phyloP scores from a whole-genome alignment of 2,797 vertebrate species.

The Lacerta viridis region DNA sequence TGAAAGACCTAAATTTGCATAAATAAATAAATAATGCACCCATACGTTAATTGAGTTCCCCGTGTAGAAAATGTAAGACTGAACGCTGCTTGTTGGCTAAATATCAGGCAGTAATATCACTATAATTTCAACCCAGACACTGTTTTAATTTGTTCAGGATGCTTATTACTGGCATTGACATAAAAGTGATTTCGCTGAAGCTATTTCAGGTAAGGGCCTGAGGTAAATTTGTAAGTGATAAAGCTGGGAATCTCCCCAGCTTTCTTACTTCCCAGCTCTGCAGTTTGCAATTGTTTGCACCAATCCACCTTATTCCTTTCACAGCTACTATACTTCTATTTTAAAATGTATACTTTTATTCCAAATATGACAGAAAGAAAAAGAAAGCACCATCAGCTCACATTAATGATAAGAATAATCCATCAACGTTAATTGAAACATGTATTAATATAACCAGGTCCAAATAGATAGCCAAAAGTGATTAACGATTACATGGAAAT shows the following conservation, averaged over 20 bases:
- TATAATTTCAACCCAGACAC: conserved; percentile 36
- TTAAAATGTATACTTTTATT: conserved; percentile 29
- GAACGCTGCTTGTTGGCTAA: conserved; percentile 30
- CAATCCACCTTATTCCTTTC: conserved; percentile 46
- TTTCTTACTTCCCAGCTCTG: conserved; percentile 53
- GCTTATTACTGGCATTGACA: conserved; percentile 60
- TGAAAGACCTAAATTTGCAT: conserved; percentile 1
- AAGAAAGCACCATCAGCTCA: too few species aligned
- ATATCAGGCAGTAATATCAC: conserved; percentile 55
- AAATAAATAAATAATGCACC: background rate
- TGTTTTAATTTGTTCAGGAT: conserved; percentile 47
- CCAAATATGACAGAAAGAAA: conserved; percentile 29
- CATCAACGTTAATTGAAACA: too few species aligned
- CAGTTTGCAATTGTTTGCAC: conserved; percentile 64
- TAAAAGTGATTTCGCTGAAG: conserved; percentile 41
- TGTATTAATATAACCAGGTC: too few species aligned
- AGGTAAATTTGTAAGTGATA: conserved; percentile 36
- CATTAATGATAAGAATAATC: too few species aligned
- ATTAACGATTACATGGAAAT: too few species aligned
- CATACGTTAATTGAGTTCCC: conserved; percentile 9
- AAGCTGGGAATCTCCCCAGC: conserved; percentile 34
- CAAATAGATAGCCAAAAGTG: too few species aligned
- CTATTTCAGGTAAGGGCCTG: conserved; percentile 34
- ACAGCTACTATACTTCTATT: conserved; percentile 59
- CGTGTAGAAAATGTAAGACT: background rate